Evolutionary conservation across 2,888 invertebrate species (phyloP), one percentile per base, ranked within the genome.

Genomic region (Nomada hirtipes): DNA sequence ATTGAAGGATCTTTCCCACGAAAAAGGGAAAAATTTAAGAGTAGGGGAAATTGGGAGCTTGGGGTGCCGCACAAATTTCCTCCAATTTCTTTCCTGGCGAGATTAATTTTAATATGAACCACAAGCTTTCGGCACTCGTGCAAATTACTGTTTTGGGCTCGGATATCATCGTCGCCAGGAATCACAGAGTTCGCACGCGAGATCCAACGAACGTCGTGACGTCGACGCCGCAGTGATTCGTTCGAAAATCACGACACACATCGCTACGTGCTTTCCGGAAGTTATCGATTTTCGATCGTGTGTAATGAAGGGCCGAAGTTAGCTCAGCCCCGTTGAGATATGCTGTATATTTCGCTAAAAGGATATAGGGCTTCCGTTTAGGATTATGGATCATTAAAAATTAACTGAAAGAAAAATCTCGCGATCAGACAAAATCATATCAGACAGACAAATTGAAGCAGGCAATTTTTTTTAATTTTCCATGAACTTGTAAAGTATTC

Each of bases 281-380:
- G 74, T 80, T 85, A 86, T 86, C 85, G 80, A 70, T 86, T 85
- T 80, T 69, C 83, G 68, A 78, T 83, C 68, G 70, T 11, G 29
- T 50, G 26, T 84, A 76, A 79, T 53, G 76, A 76, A 72, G 63
- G 47, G 84, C 60, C 36, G 64, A 29, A 60, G n/a, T 44, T 55
- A 68, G 29, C n/a, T 23, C 26, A 23, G 59, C 47, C 47, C 53
- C 57, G 47, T 42, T 50, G 36, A 78, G 52, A 70, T 68, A 68
- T 63, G 52, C 60, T 63, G 60, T n/a, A 70, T 77, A 57, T 64
- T 70, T 69, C 52, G 60, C 55, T 9, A 10, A 47, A 83, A 52
- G 29, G 61, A 65, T 13, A 26, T 7, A 3, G 36, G n/a, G 36
- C 26, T 69, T 71, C 55, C 53, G 4, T 23, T n/a, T 23, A 13